Percentiles rank a stretch among this genome's conserved stretches.
Evolutionary conservation across 2,113 vertebrate genomes (phyloP).

Genomic region (Labeo catla): DNA sequence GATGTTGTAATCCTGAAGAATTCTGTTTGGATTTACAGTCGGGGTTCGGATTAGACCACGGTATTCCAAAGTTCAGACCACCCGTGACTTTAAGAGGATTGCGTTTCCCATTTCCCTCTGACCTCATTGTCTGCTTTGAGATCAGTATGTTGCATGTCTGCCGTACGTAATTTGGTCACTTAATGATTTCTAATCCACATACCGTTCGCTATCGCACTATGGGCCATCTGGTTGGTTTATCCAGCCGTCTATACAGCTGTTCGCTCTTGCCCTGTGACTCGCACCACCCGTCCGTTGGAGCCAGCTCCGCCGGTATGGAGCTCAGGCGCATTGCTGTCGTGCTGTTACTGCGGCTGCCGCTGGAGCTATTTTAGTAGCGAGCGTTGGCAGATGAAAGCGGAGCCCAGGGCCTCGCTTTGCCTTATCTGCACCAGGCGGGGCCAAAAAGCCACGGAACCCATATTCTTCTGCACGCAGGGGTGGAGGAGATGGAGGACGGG

Average conservation of each 20-base stretch:
- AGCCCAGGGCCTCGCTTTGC: slow-evolving; percentile 43
- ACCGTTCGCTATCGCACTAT: slow-evolving; percentile 14
- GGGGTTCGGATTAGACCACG: slow-evolving; percentile 37
- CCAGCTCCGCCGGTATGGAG: slow-evolving; percentile 8
- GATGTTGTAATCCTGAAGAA: slow-evolving; percentile 27
- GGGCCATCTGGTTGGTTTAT: slow-evolving; percentile 49
- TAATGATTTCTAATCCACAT: slow-evolving; percentile 38
- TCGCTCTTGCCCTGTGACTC: slow-evolving; percentile 17
- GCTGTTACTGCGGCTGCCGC: slow-evolving; percentile 28
- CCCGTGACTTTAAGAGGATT: slow-evolving; percentile 56
- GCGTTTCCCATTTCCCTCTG: slow-evolving; percentile 42
- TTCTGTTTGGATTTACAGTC: slow-evolving; percentile 20
- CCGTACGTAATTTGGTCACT: slow-evolving; percentile 46
- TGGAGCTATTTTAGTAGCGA: slow-evolving; percentile 49
- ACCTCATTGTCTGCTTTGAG: slow-evolving; percentile 51
- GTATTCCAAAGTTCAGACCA: slow-evolving; percentile 48
- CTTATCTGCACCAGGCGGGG: slow-evolving; percentile 49
- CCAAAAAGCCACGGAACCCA: slow-evolving; percentile 47
- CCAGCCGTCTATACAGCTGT: slow-evolving; percentile 34
- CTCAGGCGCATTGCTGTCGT: slow-evolving; percentile 29
- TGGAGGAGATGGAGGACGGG: slow-evolving; percentile 9
- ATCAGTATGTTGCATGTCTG: slow-evolving; percentile 44
- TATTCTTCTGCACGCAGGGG: slow-evolving; percentile 44
- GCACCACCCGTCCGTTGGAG: background rate
- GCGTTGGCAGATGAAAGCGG: slow-evolving; percentile 56